These are phyloP conservation scores for Pseudolaguvia tuberculata DNA, from an alignment of 2,113 vertebrate species.

Conservation along the genomic window DNA sequence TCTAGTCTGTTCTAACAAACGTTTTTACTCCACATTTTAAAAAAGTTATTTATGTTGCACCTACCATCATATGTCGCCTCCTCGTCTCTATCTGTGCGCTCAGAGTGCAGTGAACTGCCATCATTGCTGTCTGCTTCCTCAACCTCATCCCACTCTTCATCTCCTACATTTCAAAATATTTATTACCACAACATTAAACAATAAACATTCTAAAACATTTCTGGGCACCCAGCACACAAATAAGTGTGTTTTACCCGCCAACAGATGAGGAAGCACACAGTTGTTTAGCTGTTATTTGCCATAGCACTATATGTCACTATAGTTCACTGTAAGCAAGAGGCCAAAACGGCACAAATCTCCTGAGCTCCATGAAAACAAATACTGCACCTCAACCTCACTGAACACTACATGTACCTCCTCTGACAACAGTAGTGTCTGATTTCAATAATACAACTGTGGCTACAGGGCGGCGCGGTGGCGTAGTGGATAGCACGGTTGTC, in stretches of 20 bases:
- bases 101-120: slow-evolving; percentile 76
- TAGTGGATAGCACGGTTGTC: too few relatives aligned
- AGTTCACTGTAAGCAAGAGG: too few relatives aligned
- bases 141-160: slow-evolving; percentile 69
- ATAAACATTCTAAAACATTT: too few relatives aligned
- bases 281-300: too few relatives aligned
- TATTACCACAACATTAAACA: background rate
- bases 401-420: too few relatives aligned
- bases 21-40: background rate
- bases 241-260: background rate
- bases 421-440: too few relatives aligned
- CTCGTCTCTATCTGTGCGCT: slow-evolving; percentile 85
- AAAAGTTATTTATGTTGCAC: slow-evolving; percentile 45
- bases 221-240: too few relatives aligned
- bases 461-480: too few relatives aligned
- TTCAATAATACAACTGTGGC: too few relatives aligned
- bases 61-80: slow-evolving; percentile 79
- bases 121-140: slow-evolving; percentile 77
- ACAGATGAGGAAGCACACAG: too few relatives aligned
- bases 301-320: too few relatives aligned
- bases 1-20: background rate
- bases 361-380: background rate
- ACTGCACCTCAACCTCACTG: too few relatives aligned
- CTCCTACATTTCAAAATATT: slow-evolving; percentile 58
- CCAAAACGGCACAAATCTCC: background rate